Evolutionary conservation across 1,140 invertebrate species (phyloP).

Genomic region (Antheraea mylitta): DNA sequence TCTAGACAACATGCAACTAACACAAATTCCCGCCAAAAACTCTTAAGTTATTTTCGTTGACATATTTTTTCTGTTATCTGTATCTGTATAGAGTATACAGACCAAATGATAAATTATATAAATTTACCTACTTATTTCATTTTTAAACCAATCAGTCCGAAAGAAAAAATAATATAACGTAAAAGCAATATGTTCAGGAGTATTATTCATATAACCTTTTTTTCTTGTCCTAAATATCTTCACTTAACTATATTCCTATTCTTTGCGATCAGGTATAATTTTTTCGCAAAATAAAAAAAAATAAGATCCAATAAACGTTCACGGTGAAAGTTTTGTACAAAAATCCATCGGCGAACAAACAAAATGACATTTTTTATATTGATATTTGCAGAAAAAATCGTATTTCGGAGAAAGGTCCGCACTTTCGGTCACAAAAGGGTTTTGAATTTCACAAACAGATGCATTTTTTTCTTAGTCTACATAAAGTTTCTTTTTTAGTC

Average conservation of each 20-base stretch:
- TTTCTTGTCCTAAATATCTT: slow-evolving; percentile 31
- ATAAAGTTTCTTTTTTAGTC: not conserved
- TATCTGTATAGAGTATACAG: too few relatives aligned
- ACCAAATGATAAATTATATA: too few relatives aligned
- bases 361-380: slow-evolving; percentile 45
- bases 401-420: slow-evolving; percentile 54
- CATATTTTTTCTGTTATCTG: too few relatives aligned
- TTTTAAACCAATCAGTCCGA: too few relatives aligned
- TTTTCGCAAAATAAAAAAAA: slow-evolving; percentile 35
- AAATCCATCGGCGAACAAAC: slow-evolving; percentile 41
- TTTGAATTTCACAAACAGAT: slow-evolving; percentile 66
- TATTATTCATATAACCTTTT: not conserved
- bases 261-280: slow-evolving; percentile 44
- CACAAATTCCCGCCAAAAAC: too few relatives aligned
- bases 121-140: too few relatives aligned
- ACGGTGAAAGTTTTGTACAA: slow-evolving; percentile 63
- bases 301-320: slow-evolving; percentile 20
- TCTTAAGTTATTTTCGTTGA: too few relatives aligned
- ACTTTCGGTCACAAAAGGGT: slow-evolving; percentile 61
- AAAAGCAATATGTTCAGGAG: too few relatives aligned
- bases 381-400: slow-evolving; percentile 50
- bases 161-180: too few relatives aligned
- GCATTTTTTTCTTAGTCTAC: slow-evolving; percentile 37
- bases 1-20: too few relatives aligned
- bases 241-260: slow-evolving; percentile 6